These are phyloP conservation scores for Triplophysa dalaica DNA, from an alignment of 2,113 vertebrate species.

Conservation along the genomic window DNA sequence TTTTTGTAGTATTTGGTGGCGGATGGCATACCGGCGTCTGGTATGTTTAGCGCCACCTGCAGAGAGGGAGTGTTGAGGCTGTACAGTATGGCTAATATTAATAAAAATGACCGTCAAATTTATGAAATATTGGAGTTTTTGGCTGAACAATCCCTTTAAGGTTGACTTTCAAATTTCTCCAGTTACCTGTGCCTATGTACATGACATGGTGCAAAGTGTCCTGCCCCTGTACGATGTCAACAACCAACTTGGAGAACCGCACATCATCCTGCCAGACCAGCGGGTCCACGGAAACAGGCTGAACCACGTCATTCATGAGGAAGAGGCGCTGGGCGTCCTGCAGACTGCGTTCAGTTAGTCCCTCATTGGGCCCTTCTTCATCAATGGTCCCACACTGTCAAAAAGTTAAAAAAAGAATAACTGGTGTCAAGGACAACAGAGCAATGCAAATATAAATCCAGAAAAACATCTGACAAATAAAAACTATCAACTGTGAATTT, in stretches of 20 bases:
- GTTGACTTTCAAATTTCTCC: not conserved
- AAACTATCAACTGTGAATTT: not conserved
- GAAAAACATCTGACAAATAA: not conserved
- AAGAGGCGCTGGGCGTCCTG: constrained; percentile 94
- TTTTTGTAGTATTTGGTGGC: too few relatives aligned
- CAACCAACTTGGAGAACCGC: constrained; percentile 91
- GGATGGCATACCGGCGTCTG: too few relatives aligned
- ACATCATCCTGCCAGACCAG: constrained; percentile 93
- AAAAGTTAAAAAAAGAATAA: not conserved
- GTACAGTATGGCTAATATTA: too few relatives aligned
- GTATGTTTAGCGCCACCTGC: too few relatives aligned
- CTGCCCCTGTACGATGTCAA: constrained; percentile 96
- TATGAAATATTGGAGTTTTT: too few relatives aligned
- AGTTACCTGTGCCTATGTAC: constrained; percentile 93
- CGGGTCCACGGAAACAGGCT: constrained; percentile 89
- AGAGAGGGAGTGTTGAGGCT: too few relatives aligned
- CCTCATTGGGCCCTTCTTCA: constrained; percentile 87
- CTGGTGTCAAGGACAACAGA: constrained; percentile 9
- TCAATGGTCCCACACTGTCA: constrained; percentile 87
- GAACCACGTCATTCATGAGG: constrained; percentile 96
- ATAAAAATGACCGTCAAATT: too few relatives aligned
- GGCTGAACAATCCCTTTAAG: too few relatives aligned
- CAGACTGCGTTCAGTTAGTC: constrained; percentile 92
- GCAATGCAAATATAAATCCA: not conserved
- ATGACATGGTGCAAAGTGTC: constrained; percentile 95